Evolutionary conservation across 2,888 invertebrate species (phyloP), one percentile per base, ranked within the genome.

Genomic region (Epirrita christyi): DNA sequence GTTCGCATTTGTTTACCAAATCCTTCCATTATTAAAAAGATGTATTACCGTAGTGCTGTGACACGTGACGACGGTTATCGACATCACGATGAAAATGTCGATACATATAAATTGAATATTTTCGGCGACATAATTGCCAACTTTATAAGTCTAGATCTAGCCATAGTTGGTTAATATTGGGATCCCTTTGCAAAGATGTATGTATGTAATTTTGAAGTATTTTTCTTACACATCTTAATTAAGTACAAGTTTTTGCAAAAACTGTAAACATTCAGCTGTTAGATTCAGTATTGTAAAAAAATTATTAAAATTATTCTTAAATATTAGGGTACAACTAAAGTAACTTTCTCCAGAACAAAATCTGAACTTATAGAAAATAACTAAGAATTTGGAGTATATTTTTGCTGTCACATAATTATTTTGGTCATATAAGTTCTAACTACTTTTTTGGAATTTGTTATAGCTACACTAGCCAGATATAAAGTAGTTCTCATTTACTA

Each of bases 21-120:
- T 85, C 86, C 88, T 82, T 89, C 76, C 83, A 91, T 91, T 90
- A 90, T 88, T 88, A 88, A 90, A 87, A 87, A 85, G 85, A 85
- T 80, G 78, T 78, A 81, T 75, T 61, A 67, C 74, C 64, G 64
- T 79, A 87, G 85, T 79, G 88, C 67, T 67, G 86, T 67, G 72
- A 64, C 64, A 44, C 40, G 36, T 43, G 52, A 51, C 66, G 7
- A 2, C 13, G 14, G 10, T 1, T 50, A 58, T 52, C 46, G 73
- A 75, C 67, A 78, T 80, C 81, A n/a, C n/a, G 83, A 83, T 77
- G 4, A 74, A 72, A 78, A 75, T 75, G 73, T 76, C 68, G 37
- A 28, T 43, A 28, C 29, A 11, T 0, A n/a, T 50, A 4, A 21
- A 21, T 21, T 21, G 2, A 21, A 15, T 15, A 8, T 32, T n/a